phyloP scores from a whole-genome alignment of 2,113 vertebrate genomes.

The Corapipo altera region DNA sequence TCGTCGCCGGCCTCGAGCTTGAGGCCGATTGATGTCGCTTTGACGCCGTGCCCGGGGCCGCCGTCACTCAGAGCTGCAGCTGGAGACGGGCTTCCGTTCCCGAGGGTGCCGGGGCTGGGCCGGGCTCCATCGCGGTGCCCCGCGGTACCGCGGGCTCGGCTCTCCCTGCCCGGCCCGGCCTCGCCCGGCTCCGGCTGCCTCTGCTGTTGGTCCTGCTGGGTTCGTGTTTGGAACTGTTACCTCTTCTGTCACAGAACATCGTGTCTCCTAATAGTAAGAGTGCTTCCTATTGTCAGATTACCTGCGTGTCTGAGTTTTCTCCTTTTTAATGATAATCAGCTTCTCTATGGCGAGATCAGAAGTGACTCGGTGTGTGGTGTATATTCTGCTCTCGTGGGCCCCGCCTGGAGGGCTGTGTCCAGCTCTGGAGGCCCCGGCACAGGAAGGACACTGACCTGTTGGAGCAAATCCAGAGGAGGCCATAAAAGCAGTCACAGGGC shows the following conservation, averaged over 20 bases:
- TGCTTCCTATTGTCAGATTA: rapidly evolving
- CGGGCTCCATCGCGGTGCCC: background rate
- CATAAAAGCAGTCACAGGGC: too few relatives aligned
- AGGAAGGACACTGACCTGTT: background rate
- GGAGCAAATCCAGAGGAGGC: background rate
- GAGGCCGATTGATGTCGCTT: rapidly evolving
- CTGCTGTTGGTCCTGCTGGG: background rate
- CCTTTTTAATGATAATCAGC: background rate
- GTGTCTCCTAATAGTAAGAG: rapidly evolving
- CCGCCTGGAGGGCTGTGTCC: background rate
- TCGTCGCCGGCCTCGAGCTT: rapidly evolving
- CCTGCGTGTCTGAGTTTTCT: rapidly evolving
- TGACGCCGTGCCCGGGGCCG: background rate
- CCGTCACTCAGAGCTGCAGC: rapidly evolving
- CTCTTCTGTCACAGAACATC: rapidly evolving
- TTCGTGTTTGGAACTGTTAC: rapidly evolving
- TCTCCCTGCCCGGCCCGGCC: background rate
- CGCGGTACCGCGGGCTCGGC: too few relatives aligned
- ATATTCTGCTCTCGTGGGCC: background rate
- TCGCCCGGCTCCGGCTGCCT: too few relatives aligned
- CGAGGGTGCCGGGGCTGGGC: background rate
- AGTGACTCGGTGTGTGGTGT: rapidly evolving
- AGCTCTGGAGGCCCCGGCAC: background rate
- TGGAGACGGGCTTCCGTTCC: rapidly evolving
- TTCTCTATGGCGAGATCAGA: rapidly evolving